These are phyloP conservation scores for Heliconius sara DNA, from an alignment of 2,888 invertebrate species.

Conservation along the genomic window DNA sequence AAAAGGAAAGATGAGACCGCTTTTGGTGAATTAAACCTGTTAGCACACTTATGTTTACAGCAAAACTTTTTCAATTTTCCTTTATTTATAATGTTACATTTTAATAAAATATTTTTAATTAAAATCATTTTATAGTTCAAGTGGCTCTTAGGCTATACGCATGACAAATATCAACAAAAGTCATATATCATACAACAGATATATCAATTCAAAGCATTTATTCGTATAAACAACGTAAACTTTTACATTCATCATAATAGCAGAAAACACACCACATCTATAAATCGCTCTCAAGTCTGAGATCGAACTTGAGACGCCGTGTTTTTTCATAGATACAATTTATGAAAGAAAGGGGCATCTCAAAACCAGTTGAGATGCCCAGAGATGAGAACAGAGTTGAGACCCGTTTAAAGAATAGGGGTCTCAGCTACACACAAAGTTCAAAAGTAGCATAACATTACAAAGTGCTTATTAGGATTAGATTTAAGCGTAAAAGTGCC, in stretches of 20 bases:
- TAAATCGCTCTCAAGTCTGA: too few species aligned
- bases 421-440: background rate
- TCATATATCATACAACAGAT: background rate
- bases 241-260: background rate
- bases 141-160: background rate
- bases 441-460: slow-evolving; percentile 17
- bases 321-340: too few species aligned
- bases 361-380: too few species aligned
- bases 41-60: slow-evolving; percentile 39
- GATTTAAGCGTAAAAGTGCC: slow-evolving; percentile 31
- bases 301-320: too few species aligned
- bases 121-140: background rate
- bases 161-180: background rate
- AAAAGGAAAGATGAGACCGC: slow-evolving; percentile 32
- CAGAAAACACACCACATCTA: background rate
- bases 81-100: background rate
- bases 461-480: slow-evolving; percentile 25
- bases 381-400: too few species aligned
- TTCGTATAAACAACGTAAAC: background rate
- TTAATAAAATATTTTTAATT: background rate
- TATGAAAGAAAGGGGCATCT: too few species aligned
- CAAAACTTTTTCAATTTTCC: slow-evolving; percentile 32
- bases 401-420: too few species aligned
- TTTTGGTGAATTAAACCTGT: slow-evolving; percentile 46
- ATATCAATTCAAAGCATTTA: background rate